Base-by-base conservation (phyloP, 2,888 invertebrate species). In the Chesias legatella region DNA sequence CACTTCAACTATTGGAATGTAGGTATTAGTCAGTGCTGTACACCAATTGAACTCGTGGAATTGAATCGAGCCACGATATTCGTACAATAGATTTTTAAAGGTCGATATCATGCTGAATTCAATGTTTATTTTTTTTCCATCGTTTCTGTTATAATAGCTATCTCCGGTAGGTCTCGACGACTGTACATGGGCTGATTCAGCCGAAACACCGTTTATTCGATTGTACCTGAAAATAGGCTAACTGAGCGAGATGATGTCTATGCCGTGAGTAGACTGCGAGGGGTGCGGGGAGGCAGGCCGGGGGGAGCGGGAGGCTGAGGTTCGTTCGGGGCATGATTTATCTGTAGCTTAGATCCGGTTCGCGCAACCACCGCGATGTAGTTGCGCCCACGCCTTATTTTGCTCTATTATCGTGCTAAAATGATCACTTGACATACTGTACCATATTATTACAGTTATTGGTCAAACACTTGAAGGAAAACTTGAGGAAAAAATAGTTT, bases 311-410 rank as follows among this genome's bases (percentile, higher is more conserved):
- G 62, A 51, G 53, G 54, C 23, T 52, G 65, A 62, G 63, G 61
- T 67, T 72, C 59, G 61, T 62, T 63, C 64, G 61, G 49, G 60
- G 63, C 71, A 73, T 79, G 73, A 83, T 83, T 82, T 85, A 84
- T 85, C 77, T 67, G 63, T 57, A 56, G 58, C 69, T 67, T 71
- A 82, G 84, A 86, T 86, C 85, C 85, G 85, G 85, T 81, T 84
- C 63, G 72, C 67, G 69, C 63, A 60, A 58, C 63, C 70, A 61
- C 59, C 59, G 53, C 45, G 46, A 49, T 54, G 58, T 61, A 48
- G 61, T 62, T 60, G 66, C 76, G 64, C 84, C 85, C 81, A 85
- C 85, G 79, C 76, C 74, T 72, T 67, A 72, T 66, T 77, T 68
- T 73, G 71, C 73, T 75, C 74, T 68, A 79, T 79, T 83, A 85